Percentiles rank a stretch among this genome's conserved stretches.
Evolutionary conservation across 2,888 invertebrate genomes (phyloP).

Genomic region (Agrochola litura): DNA sequence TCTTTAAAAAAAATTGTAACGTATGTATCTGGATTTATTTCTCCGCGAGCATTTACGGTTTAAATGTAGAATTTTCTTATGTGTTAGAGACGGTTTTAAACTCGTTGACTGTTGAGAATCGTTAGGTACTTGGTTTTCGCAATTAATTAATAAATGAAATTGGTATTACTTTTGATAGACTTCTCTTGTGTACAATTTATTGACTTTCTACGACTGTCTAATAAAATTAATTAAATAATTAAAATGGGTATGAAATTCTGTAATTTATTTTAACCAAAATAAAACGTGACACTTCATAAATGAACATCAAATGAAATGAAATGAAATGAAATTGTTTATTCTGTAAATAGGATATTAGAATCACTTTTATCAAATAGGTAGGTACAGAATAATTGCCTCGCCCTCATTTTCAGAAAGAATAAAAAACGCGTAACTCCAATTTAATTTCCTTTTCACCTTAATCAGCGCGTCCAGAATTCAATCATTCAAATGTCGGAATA

Average conservation of each 20-base stretch:
- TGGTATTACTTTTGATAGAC: background rate
- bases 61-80: background rate
- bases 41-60: background rate
- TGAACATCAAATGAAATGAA: slow-evolving; percentile 6
- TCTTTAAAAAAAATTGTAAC: too few relatives aligned
- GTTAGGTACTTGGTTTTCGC: background rate
- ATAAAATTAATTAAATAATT: background rate
- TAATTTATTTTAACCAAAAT: slow-evolving; percentile 1
- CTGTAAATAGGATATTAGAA: too few relatives aligned
- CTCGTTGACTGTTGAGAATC: background rate
- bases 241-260: background rate
- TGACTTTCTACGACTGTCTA: background rate
- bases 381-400: background rate
- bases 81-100: background rate
- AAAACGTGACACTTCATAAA: slow-evolving; percentile 7
- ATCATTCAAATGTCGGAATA: slow-evolving; percentile 16
- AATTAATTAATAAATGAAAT: background rate
- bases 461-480: slow-evolving; percentile 18
- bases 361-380: too few relatives aligned
- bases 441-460: slow-evolving; percentile 21
- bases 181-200: background rate
- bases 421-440: slow-evolving; percentile 12
- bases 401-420: background rate
- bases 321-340: too few relatives aligned
- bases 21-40: slow-evolving; percentile 9